Percentiles rank a stretch among this genome's conserved stretches.
phyloP scores from a whole-genome alignment of 2,888 invertebrate genomes.

The Melitaea athalia region DNA sequence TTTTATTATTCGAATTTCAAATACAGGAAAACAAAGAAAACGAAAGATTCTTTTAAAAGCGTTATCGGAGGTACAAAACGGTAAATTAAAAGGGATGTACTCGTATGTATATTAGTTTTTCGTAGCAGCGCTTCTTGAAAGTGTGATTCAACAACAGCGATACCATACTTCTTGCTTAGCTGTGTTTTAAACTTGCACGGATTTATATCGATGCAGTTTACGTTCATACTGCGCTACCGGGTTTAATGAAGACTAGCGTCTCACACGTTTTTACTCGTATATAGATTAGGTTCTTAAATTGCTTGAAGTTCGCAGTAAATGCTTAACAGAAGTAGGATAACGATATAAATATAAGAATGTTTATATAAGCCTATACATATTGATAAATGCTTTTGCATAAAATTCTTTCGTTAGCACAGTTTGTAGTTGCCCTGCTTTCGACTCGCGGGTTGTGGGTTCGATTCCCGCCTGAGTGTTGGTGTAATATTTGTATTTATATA shows the following conservation, averaged over 20 bases:
- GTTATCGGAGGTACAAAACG: neutral
- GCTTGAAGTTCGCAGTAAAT: no score
- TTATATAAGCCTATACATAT: no score
- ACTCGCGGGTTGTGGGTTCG: no score
- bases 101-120: conserved; percentile 3
- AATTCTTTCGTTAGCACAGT: no score
- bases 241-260: neutral
- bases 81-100: conserved; percentile 6
- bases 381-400: no score
- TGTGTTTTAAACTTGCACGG: conserved; percentile 53
- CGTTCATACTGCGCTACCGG: conserved; percentile 41
- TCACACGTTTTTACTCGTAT: no score
- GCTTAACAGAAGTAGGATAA: no score
- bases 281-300: no score
- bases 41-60: neutral
- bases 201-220: conserved; percentile 57
- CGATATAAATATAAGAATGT: no score
- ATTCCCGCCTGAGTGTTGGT: no score
- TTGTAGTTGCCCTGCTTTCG: no score
- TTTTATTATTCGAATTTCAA: neutral
- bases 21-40: neutral
- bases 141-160: conserved; percentile 27
- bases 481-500: no score
- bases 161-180: conserved; percentile 65
- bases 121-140: conserved; percentile 8